Evolutionary conservation across 2,797 vertebrate genomes (phyloP).

Genomic region (Melanotaenia parkinsoni): DNA sequence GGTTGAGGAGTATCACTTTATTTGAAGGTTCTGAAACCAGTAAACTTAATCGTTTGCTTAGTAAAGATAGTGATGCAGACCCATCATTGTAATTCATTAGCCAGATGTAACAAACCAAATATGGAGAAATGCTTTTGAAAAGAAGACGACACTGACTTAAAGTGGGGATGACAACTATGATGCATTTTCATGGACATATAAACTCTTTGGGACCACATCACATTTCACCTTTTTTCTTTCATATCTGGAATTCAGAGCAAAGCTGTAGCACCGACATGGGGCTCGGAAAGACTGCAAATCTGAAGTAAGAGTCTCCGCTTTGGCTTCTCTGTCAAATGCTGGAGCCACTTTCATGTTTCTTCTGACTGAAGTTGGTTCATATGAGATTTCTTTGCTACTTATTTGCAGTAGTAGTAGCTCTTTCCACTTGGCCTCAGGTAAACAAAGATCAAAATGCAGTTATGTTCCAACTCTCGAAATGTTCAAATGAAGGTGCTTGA

Average conservation of each 20-base stretch:
- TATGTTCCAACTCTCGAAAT: slow-evolving; percentile 45
- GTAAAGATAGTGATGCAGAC: slow-evolving; percentile 10
- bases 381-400: slow-evolving; percentile 22
- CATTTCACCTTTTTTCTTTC: not conserved
- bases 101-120: not conserved
- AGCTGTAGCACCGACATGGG: slow-evolving; percentile 30
- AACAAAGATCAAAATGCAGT: slow-evolving; percentile 54
- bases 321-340: slow-evolving; percentile 21
- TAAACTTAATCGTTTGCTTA: slow-evolving; percentile 12
- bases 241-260: slow-evolving; percentile 20
- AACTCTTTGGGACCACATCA: slow-evolving; percentile 25
- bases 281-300: slow-evolving; percentile 1
- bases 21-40: slow-evolving; percentile 9
- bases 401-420: slow-evolving; percentile 35
- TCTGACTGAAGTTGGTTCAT: slow-evolving; percentile 10
- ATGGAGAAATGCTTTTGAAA: not conserved
- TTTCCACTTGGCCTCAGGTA: slow-evolving; percentile 49
- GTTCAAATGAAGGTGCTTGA: slow-evolving; percentile 30
- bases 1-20: not conserved
- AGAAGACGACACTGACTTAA: not conserved
- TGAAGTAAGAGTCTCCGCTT: slow-evolving; percentile 19
- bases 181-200: slow-evolving; percentile 32
- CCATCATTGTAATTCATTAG: slow-evolving; percentile 2
- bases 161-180: not conserved
- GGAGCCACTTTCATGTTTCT: slow-evolving; percentile 23